Percentiles rank a stretch among this genome's conserved stretches.
Evolutionary conservation across 2,113 vertebrate genomes (phyloP).

Genomic region (Elanus axillaris): DNA sequence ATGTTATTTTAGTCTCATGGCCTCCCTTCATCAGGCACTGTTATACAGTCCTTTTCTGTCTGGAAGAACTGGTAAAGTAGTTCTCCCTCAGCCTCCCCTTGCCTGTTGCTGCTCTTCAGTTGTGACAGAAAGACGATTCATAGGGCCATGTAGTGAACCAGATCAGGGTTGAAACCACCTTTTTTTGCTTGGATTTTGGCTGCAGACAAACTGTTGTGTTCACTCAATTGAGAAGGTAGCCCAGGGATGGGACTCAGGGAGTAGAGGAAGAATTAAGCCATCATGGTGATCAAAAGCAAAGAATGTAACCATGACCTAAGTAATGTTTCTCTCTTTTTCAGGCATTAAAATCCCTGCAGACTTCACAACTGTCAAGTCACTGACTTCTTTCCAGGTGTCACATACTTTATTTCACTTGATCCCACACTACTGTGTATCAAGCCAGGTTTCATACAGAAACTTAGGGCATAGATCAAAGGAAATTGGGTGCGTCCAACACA

Average conservation of each 20-base stretch:
- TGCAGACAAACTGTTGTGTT: neutral
- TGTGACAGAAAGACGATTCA: neutral
- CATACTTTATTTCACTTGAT: neutral
- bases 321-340: neutral
- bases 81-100: neutral
- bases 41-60: neutral
- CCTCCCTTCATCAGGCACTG: neutral
- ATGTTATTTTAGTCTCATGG: neutral
- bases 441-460: neutral
- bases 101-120: neutral
- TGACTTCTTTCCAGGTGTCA: neutral
- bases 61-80: neutral
- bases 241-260: neutral
- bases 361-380: neutral
- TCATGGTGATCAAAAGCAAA: neutral
- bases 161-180: neutral
- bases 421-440: neutral
- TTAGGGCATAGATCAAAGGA: neutral
- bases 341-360: neutral
- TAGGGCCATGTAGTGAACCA: neutral
- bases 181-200: neutral
- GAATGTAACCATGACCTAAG: neutral
- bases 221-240: neutral
- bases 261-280: neutral
- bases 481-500: neutral